phyloP scores from a whole-genome alignment of 2,113 vertebrate genomes.

The Scomber japonicus region DNA sequence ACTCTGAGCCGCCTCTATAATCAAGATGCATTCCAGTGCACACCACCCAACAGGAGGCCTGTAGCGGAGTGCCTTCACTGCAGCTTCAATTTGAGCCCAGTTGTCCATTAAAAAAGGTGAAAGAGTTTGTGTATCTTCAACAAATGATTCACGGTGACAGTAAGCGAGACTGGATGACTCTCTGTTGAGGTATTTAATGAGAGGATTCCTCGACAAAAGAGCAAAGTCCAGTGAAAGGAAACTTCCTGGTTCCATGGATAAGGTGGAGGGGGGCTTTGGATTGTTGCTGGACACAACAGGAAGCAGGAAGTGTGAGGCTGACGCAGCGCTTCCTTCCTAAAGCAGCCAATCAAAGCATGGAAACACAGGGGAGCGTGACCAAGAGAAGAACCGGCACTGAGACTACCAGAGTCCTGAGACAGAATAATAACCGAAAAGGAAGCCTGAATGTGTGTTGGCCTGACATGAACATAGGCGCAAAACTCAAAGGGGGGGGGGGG shows the following conservation, averaged over 20 bases:
- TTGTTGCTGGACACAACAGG: conserved; percentile 86
- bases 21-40: conserved; percentile 75
- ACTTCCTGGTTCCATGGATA: conserved; percentile 61
- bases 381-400: conserved; percentile 45
- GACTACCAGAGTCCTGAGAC: conserved; percentile 39
- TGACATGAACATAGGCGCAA: conserved; percentile 31
- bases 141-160: conserved; percentile 40
- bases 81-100: conserved; percentile 40
- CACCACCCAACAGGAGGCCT: conserved; percentile 73
- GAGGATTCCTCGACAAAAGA: conserved; percentile 71
- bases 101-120: conserved; percentile 53
- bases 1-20: conserved; percentile 74
- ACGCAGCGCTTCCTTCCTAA: conserved; percentile 84
- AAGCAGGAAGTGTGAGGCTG: conserved; percentile 85
- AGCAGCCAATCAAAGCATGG: conserved; percentile 83
- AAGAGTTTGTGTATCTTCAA: conserved; percentile 41
- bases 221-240: conserved; percentile 59
- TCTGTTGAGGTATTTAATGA: conserved; percentile 43
- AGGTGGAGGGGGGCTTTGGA: conserved; percentile 58
- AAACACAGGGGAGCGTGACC: conserved; percentile 63
- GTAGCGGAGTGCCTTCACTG: conserved; percentile 29
- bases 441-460: conserved; percentile 49
- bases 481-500: neutral
- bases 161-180: conserved; percentile 34
- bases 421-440: conserved; percentile 64